Evolutionary conservation across 1,140 invertebrate genomes (phyloP).

Genomic region (Sycophila sp.): DNA sequence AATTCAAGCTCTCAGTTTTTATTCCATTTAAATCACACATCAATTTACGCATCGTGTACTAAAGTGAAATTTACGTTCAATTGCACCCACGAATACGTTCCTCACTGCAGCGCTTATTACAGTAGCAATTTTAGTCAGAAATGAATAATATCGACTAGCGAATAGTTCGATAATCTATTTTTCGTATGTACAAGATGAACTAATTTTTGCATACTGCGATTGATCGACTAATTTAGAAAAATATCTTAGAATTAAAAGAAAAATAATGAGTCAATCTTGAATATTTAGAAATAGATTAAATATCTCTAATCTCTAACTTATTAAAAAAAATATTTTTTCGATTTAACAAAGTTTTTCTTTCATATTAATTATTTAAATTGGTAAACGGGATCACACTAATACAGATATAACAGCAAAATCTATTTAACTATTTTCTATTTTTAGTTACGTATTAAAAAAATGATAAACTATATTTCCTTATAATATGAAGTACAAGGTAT

Average conservation of each 20-base stretch:
- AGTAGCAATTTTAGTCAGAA: neutral
- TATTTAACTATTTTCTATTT: neutral
- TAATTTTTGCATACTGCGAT: neutral
- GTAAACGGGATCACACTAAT: neutral
- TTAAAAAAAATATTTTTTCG: neutral
- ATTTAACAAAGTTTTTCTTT: neutral
- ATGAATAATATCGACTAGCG: slow-evolving; percentile 15
- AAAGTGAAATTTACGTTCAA: no score
- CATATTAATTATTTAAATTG: neutral
- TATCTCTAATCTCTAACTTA: no score
- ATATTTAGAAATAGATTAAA: no score
- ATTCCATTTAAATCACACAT: no score
- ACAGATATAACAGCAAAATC: neutral
- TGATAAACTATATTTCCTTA: slow-evolving; percentile 20
- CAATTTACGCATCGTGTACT: no score
- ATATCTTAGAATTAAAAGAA: slow-evolving; percentile 1
- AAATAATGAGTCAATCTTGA: no score
- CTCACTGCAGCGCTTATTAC: neutral
- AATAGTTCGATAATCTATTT: slow-evolving; percentile 40
- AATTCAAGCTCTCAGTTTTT: no score
- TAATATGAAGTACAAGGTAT: neutral
- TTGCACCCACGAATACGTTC: no score
- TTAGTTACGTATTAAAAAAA: neutral
- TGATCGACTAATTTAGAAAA: neutral
- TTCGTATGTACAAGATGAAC: slow-evolving; percentile 18